phyloP scores from a whole-genome alignment of 2,797 vertebrate species.

The Tadarida brasiliensis region DNA sequence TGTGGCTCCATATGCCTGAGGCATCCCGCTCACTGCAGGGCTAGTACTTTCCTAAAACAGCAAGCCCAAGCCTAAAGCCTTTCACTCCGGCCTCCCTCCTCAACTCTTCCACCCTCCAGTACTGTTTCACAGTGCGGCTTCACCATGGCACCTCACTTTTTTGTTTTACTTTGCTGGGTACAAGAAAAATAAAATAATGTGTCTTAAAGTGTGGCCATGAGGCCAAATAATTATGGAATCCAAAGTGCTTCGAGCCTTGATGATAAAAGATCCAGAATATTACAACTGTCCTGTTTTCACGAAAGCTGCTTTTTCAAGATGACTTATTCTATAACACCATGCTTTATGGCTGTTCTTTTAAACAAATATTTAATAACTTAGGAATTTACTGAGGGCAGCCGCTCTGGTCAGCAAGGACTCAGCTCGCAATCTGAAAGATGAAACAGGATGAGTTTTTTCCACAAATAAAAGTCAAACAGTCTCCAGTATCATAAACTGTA shows the following conservation, averaged over 20 bases:
- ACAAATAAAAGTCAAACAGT: constrained; percentile 38
- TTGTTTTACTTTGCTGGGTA: not conserved
- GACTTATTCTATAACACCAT: not conserved
- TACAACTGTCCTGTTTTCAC: not conserved
- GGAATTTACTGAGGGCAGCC: not conserved
- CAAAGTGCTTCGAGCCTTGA: not conserved
- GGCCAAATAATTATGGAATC: not conserved
- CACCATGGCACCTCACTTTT: not conserved
- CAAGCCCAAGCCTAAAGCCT: not conserved
- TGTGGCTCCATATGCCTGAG: not conserved
- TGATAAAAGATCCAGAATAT: not conserved
- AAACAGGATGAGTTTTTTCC: not conserved
- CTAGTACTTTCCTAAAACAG: not conserved
- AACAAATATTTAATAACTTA: constrained; percentile 64
- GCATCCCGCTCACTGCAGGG: too few species aligned
- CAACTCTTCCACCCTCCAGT: not conserved
- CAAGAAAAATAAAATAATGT: constrained; percentile 27
- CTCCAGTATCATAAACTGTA: constrained; percentile 24
- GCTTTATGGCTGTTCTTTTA: constrained; percentile 40
- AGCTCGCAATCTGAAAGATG: not conserved
- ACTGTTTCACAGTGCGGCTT: not conserved
- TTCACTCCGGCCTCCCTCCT: rapidly evolving
- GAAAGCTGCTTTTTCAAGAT: not conserved
- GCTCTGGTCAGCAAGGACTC: not conserved
- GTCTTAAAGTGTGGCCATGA: not conserved